These are phyloP conservation scores for Troides aeacus DNA, from an alignment of 2,888 invertebrate species.

Conservation along the genomic window DNA sequence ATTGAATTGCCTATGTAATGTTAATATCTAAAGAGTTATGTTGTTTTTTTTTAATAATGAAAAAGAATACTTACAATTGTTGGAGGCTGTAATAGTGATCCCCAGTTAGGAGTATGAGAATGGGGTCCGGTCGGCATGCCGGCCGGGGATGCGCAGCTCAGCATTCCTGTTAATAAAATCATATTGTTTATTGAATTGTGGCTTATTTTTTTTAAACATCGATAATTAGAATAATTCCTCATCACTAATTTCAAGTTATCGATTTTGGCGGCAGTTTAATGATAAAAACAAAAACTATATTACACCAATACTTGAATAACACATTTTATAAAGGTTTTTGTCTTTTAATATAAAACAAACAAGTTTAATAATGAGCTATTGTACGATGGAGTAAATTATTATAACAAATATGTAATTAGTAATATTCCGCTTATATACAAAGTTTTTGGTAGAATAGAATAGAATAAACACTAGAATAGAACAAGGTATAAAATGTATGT, in stretches of 20 bases:
- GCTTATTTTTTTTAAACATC: not conserved
- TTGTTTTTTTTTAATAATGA: not conserved
- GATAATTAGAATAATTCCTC: not conserved
- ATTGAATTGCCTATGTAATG: not conserved
- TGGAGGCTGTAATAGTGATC: constrained; percentile 57
- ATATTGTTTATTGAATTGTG: not conserved
- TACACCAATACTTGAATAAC: not conserved
- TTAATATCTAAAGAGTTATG: too few species aligned
- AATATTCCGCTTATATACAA: not conserved
- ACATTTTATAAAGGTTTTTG: not conserved
- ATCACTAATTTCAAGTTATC: not conserved
- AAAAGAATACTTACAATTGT: constrained; percentile 56
- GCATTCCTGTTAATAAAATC: constrained; percentile 55
- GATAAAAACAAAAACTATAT: not conserved
- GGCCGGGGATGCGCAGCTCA: constrained; percentile 71
- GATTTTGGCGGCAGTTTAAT: not conserved
- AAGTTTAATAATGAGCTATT: constrained; percentile 14
- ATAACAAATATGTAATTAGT: constrained; percentile 15
- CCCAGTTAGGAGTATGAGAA: constrained; percentile 60
- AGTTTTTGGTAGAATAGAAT: not conserved
- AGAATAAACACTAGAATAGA: too few species aligned
- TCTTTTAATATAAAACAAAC: constrained; percentile 12
- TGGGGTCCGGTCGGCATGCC: constrained; percentile 69
- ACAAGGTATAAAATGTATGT: too few species aligned
- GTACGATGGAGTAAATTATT: constrained; percentile 16